Evolutionary conservation across 2,113 vertebrate genomes (phyloP), one percentile per base, ranked within the genome.

Genomic region (Hymenochirus boettgeri): DNA sequence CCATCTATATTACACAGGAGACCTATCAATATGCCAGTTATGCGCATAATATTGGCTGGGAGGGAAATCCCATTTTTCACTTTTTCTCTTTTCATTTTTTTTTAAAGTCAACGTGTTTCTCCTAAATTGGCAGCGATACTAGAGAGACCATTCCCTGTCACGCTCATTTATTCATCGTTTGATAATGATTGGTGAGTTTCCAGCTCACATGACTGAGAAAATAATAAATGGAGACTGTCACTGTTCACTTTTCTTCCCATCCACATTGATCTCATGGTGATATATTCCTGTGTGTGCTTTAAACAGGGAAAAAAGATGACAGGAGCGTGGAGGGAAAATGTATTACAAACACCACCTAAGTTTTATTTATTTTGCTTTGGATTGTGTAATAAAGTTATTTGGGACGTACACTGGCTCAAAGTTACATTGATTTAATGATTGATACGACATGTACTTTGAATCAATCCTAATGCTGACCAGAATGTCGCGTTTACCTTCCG

Each of bases 211-310:
- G 73, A 76, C 70, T 78, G 57, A 21, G 37, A 50, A 62, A 69
- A 74, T 76, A 80, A 76, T 75, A 78, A 85, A 59, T 79, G 76
- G 73, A 77, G 77, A 78, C 62, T 79, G 72, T 73, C 78, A 70
- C 64, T 76, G 66, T 57, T 66, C 73, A 65, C 51, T 46, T 21
- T 3, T 33, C 15, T 18, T 74, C 69, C 47, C 55, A 61, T 78
- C 62, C 4, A 17, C 69, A 80, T 80, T 80, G 77, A 79, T 83
- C 76, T 82, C 71, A 29, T 71, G 67, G 75, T 82, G 82, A 81
- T 79, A 69, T 81, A 78, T 77, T 75, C 58, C 80, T 80, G 70
- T 63, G 61, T 76, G 70, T 76, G 77, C 77, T 72, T 57, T 77
- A 80, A 77, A 72, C 22, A 75, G 61, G 71, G 70, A 75, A 69